Base-by-base conservation (phyloP, 2,888 invertebrate genomes). In the Blomia tropicalis region DNA sequence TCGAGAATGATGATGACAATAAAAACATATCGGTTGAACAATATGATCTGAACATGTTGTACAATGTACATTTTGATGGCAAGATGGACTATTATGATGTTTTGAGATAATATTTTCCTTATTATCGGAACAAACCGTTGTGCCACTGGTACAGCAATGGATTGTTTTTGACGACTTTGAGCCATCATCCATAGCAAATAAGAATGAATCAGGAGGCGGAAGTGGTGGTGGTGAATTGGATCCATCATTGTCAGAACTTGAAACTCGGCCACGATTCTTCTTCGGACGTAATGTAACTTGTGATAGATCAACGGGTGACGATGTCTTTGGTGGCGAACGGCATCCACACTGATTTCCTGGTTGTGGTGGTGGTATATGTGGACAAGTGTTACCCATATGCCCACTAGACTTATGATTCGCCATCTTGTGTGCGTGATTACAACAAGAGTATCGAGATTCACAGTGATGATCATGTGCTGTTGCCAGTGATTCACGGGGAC, bases 141-240 rank as follows among this genome's bases (percentile, higher is more conserved):
- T 14, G 7, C 51, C 11, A 47, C 11, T 11, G 23, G 7, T 7
- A 47, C 51, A 47, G 22, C 51, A 47, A n/a, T 47, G 51, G 27
- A 7, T 27, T 25, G 51, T 7, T 7, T 47, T 7, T 22, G 51
- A 47, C 11, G 7, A 7, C 14, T 27, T 27, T 7, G 7, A 7
- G 7, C 7, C 51, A 14, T 7, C 7, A 27, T 47, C 51, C 51
- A 47, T 4, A 2, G 56, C 25, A 36, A 23, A 56, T 1, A 56
- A 30, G 19, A 63, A 63, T 43, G 64, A 82, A 63, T 90, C 88
- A 69, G 90, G 78, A 60, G 90, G 89, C 58, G 91, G 90, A 76
- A 91, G 90, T 14, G 89, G 88, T 64, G 88, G 87, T 64, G 85
- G 85, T 74, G 70, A 69, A 32, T 70, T 68, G 65, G 66, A 31